Conservation (phyloP, 2,113 vertebrate species). For the Nibea albiflora region DNA sequence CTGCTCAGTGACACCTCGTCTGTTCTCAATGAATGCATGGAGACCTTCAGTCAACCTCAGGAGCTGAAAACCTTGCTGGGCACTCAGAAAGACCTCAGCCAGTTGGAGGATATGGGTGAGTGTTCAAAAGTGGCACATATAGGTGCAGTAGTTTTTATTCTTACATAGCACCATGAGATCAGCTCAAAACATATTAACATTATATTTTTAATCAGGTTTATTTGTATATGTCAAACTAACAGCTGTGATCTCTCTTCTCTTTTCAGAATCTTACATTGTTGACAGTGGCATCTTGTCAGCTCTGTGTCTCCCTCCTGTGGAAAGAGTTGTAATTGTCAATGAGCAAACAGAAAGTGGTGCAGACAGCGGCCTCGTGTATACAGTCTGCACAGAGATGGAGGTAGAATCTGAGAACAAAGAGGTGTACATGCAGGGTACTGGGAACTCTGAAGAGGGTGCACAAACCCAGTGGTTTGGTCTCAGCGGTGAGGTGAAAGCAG, state of each 20-base stretch:
- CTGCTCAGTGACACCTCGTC: conserved; percentile 70
- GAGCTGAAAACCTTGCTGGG: conserved; percentile 76
- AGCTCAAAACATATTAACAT: neutral
- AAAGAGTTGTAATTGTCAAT: conserved; percentile 73
- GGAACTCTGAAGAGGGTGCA: conserved; percentile 11
- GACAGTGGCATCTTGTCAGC: conserved; percentile 78
- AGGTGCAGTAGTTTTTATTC: too few relatives aligned
- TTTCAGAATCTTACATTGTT: conserved; percentile 69
- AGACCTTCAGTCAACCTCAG: conserved; percentile 63
- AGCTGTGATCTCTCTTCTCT: neutral
- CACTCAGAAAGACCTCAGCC: conserved; percentile 73
- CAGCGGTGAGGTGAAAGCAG: conserved; percentile 60
- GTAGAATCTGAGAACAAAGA: conserved; percentile 75
- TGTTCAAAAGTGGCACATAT: too few relatives aligned
- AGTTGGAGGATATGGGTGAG: conserved; percentile 75
- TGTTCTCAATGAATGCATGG: conserved; percentile 75
- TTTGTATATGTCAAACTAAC: neutral
- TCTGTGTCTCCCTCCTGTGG: conserved; percentile 75
- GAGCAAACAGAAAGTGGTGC: conserved; percentile 54
- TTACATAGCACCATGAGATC: neutral
- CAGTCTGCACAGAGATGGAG: conserved; percentile 78
- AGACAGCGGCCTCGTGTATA: conserved; percentile 66
- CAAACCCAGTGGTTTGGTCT: conserved; percentile 64
- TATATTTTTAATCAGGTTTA: neutral
- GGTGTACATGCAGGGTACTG: conserved; percentile 43